Conservation (phyloP, 2,113 vertebrate species). For the Scalopus aquaticus region DNA sequence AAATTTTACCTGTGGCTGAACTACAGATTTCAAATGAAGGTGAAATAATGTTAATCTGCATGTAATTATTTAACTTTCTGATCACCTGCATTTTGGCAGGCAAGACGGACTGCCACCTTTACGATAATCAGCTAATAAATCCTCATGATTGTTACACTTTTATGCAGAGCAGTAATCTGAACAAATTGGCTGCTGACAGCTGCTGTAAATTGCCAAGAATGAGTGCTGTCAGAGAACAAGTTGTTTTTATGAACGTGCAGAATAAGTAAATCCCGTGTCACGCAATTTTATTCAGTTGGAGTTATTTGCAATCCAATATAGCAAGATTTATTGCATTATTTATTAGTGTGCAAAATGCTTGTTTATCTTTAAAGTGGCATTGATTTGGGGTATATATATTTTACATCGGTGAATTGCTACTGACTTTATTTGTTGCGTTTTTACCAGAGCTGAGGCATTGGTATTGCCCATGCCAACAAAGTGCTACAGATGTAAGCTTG, state of each 20-base stretch:
- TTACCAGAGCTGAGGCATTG: slow-evolving; percentile 9
- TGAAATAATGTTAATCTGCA: slow-evolving; percentile 82
- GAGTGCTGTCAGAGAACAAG: slow-evolving; percentile 85
- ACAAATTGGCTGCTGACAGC: slow-evolving; percentile 88
- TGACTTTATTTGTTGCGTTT: slow-evolving; percentile 62
- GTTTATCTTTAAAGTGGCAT: slow-evolving; percentile 83
- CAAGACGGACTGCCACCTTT: slow-evolving; percentile 79
- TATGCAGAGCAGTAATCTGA: slow-evolving; percentile 86
- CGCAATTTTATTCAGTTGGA: slow-evolving; percentile 81
- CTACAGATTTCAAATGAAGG: slow-evolving; percentile 72
- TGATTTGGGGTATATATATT: slow-evolving; percentile 76
- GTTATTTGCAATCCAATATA: slow-evolving; percentile 80
- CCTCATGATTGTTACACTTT: slow-evolving; percentile 85
- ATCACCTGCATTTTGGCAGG: slow-evolving; percentile 81
- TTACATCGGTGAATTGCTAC: slow-evolving; percentile 64
- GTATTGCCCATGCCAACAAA: not conserved
- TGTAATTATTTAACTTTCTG: slow-evolving; percentile 84
- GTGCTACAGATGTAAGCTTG: slow-evolving; percentile 39
- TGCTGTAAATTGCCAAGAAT: slow-evolving; percentile 87
- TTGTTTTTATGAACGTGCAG: slow-evolving; percentile 83
- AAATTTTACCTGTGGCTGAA: slow-evolving; percentile 66
- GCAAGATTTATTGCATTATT: slow-evolving; percentile 82
- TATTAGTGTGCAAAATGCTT: slow-evolving; percentile 81
- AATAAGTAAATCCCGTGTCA: slow-evolving; percentile 85
- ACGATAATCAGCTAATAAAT: slow-evolving; percentile 87